Conservation (phyloP, 2,888 invertebrate genomes). For the Lasioglossum morio region DNA sequence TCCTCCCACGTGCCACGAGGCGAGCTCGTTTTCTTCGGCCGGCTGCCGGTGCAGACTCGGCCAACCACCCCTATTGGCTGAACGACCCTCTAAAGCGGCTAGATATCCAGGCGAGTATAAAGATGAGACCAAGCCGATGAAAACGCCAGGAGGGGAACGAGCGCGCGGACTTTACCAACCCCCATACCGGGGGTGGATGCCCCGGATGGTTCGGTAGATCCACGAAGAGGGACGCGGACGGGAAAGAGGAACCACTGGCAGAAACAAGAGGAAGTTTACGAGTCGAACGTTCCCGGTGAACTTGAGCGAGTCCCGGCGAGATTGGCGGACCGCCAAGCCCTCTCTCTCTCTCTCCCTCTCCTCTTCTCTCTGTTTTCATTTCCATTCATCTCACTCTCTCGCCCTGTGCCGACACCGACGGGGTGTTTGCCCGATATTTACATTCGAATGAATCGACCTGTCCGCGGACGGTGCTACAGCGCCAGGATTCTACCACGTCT, state of each 20-base stretch:
- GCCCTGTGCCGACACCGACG: slow-evolving; percentile 22
- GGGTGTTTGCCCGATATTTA: slow-evolving; percentile 75
- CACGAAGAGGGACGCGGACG: background rate
- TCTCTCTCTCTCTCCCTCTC: background rate
- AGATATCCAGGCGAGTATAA: slow-evolving; percentile 56
- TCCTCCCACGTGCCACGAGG: slow-evolving; percentile 57
- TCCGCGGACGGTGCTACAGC: slow-evolving; percentile 35
- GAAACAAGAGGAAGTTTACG: slow-evolving; percentile 64
- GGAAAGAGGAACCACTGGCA: background rate
- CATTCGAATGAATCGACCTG: slow-evolving; percentile 56
- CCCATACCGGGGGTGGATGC: background rate
- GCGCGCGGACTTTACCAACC: background rate
- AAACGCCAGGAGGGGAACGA: slow-evolving; percentile 19
- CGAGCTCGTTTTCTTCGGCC: slow-evolving; percentile 51
- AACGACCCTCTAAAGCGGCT: slow-evolving; percentile 66
- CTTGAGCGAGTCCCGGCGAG: slow-evolving; percentile 70
- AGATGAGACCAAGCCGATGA: slow-evolving; percentile 53
- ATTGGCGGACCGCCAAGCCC: slow-evolving; percentile 73
- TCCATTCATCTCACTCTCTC: background rate
- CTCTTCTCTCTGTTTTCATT: background rate
- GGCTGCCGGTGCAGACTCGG: slow-evolving; percentile 62
- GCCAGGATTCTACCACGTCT: slow-evolving; percentile 21
- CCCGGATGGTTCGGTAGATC: background rate
- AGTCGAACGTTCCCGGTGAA: slow-evolving; percentile 68
- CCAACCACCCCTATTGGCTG: slow-evolving; percentile 72